phyloP scores from a whole-genome alignment of 2,888 invertebrate genomes.

The Maniola hyperantus region DNA sequence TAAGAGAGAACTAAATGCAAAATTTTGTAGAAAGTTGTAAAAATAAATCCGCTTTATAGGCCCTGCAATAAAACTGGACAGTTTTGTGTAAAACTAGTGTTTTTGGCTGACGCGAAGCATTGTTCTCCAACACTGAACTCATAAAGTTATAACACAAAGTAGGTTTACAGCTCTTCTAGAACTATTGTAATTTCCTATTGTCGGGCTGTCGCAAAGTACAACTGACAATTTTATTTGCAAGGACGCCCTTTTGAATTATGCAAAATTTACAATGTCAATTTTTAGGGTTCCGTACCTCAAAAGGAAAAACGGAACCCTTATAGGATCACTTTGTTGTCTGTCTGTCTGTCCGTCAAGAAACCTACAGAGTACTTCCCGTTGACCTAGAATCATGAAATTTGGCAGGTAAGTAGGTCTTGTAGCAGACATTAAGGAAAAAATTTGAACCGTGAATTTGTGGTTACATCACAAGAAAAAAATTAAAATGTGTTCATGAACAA shows the following conservation, averaged over 20 bases:
- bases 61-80: slow-evolving; percentile 12
- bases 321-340: no score
- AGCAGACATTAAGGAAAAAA: no score
- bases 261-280: not conserved
- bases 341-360: no score
- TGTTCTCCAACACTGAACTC: not conserved
- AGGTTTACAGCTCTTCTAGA: not conserved
- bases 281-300: no score
- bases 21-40: slow-evolving; percentile 6
- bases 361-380: no score
- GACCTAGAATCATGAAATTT: no score
- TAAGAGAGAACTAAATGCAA: not conserved
- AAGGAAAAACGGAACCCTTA: no score
- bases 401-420: no score
- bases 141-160: not conserved
- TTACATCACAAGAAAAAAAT: no score
- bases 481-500: no score
- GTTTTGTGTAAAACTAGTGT: not conserved
- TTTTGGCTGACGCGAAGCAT: not conserved
- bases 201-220: slow-evolving; percentile 2
- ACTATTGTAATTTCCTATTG: not conserved
- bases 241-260: not conserved
- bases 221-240: slow-evolving; percentile 8
- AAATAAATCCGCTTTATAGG: not conserved
- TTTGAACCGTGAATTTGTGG: no score